These are phyloP conservation scores for Cygnus atratus DNA, from an alignment of 2,113 vertebrate genomes.

Conservation along the genomic window DNA sequence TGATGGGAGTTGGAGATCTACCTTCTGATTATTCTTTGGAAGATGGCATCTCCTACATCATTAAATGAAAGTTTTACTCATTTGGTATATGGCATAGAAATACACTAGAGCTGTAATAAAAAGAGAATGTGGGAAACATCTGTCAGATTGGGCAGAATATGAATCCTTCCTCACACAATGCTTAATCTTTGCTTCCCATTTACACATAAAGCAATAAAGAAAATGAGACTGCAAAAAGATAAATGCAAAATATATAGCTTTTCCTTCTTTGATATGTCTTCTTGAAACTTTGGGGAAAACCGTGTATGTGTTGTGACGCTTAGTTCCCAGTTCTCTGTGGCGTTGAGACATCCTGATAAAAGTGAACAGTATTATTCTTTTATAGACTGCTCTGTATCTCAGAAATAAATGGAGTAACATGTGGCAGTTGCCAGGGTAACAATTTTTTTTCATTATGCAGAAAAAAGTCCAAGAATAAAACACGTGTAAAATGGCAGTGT, in stretches of 20 bases:
- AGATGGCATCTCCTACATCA: background rate
- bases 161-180: background rate
- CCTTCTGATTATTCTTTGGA: background rate
- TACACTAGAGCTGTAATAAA: background rate
- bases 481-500: conserved; percentile 56
- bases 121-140: background rate
- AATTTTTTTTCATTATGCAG: conserved; percentile 70
- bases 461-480: conserved; percentile 65
- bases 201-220: background rate
- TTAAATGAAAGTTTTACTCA: background rate
- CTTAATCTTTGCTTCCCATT: background rate
- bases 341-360: conserved; percentile 9
- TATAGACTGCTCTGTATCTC: conserved; percentile 11
- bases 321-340: background rate
- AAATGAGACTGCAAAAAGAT: background rate
- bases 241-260: background rate
- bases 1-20: background rate
- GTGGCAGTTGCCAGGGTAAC: conserved; percentile 75
- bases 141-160: background rate
- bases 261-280: background rate
- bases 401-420: conserved; percentile 56
- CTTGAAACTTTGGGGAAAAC: conserved; percentile 8
- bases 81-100: background rate
- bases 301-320: background rate
- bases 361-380: conserved; percentile 30